Evolutionary conservation across 2,113 vertebrate species (phyloP).

Genomic region (Calcarius ornatus): DNA sequence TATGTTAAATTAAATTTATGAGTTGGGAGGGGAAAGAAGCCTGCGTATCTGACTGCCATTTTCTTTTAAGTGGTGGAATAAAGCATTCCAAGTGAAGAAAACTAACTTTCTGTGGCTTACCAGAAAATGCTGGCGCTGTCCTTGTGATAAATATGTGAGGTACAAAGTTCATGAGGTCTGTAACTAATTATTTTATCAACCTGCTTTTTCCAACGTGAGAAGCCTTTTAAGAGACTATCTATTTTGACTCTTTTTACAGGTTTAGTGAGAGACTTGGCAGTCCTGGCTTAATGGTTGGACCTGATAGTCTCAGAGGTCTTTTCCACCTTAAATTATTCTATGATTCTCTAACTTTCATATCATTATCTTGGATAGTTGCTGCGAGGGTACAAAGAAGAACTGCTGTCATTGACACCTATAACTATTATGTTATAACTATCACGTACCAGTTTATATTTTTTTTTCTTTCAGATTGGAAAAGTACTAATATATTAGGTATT

Average conservation of each 20-base stretch:
- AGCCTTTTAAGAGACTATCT: background rate
- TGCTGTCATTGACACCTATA: background rate
- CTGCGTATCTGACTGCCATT: background rate
- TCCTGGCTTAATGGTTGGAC: background rate
- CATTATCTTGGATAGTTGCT: background rate
- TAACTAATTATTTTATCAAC: background rate
- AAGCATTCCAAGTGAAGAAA: background rate
- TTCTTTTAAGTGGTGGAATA: background rate
- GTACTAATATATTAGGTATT: background rate
- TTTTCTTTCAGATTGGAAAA: background rate
- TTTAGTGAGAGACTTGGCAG: background rate
- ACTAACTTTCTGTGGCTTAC: background rate
- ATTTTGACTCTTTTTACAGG: background rate
- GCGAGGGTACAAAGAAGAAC: background rate
- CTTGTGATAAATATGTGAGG: background rate
- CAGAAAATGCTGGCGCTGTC: background rate
- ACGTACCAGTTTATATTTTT: background rate
- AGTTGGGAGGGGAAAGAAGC: background rate
- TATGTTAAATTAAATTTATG: background rate
- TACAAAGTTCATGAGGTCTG: background rate
- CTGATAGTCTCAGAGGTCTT: background rate
- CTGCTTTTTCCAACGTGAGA: background rate
- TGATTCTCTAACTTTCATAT: background rate
- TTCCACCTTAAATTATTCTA: background rate
- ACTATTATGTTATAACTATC: background rate